Evolutionary conservation across 2,888 invertebrate genomes (phyloP), one percentile per base, ranked within the genome.

Genomic region (Hemistola chrysoprasaria): DNA sequence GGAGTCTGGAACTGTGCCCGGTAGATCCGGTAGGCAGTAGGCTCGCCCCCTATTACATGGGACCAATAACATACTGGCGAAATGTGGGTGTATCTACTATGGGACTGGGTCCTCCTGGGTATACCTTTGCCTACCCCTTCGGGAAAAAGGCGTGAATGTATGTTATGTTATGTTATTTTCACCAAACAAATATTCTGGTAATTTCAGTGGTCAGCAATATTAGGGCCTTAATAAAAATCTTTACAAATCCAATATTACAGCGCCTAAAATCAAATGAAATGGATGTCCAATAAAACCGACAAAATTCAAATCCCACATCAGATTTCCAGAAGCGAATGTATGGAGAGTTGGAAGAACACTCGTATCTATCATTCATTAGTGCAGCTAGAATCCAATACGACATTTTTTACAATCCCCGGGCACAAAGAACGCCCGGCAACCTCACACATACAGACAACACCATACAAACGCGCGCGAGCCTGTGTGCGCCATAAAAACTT

Each of bases 311-410:
- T 65, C 70, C 71, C 72, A 70, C 78, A 78, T 78, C 73, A 77
- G 78, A 78, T 77, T 80, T 43, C 82, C 74, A 69, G 74, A 75
- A 57, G 62, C 63, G 65, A 62, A 59, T 70, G 67, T 64, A 65
- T 68, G 65, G 62, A 66, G 62, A 62, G 65, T 65, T 39, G 46
- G 50, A 68, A 64, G 72, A 68, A 74, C 76, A 70, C 68, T 69
- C 73, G 68, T 81, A 84, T 82, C 84, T 87, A 88, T 87, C 88
- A 87, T 87, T 88, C 88, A 87, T 88, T 88, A 87, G 86, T 76
- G 73, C 74, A 77, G 79, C 85, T 78, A 81, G 84, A 86, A 86
- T 86, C 87, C 85, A 87, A 88, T 87, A 88, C 85, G 88, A 87
- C 86, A 86, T 86, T 88, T 88, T 88, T 86, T 86, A 84, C 84